These are phyloP conservation scores for Lottia scabra DNA, from an alignment of 2,888 invertebrate species.

Conservation along the genomic window DNA sequence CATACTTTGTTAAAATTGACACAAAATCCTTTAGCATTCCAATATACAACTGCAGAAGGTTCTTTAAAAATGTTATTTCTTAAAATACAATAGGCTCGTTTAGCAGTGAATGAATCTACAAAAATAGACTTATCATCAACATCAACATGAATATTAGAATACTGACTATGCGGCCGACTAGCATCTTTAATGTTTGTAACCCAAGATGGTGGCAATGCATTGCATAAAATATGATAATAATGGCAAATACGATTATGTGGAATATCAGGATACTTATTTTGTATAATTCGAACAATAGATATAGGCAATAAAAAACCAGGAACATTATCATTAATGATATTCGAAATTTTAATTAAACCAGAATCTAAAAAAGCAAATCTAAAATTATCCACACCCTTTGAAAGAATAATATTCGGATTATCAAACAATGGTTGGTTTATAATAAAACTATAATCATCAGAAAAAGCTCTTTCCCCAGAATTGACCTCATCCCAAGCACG, in stretches of 20 bases:
- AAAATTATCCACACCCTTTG: too few relatives aligned
- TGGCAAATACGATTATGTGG: neutral
- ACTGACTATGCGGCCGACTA: neutral
- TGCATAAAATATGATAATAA: neutral
- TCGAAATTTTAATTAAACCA: neutral
- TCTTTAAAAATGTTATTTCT: neutral
- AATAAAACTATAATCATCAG: neutral
- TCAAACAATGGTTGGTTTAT: neutral
- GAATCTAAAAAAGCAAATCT: neutral
- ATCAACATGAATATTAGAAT: neutral
- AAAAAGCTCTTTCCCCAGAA: neutral
- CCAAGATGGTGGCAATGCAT: neutral
- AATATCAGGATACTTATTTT: neutral
- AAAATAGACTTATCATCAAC: neutral
- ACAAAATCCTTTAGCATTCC: neutral
- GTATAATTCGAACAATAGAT: neutral
- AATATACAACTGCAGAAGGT: neutral
- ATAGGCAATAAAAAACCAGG: neutral
- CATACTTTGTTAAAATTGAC: neutral
- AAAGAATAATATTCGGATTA: neutral
- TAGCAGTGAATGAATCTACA: neutral
- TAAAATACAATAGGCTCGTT: neutral
- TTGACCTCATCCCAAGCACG: neutral
- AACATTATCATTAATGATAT: neutral
- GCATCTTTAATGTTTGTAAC: neutral